Evolutionary conservation across 2,113 vertebrate species (phyloP).

Genomic region (Dasyurus viverrinus): DNA sequence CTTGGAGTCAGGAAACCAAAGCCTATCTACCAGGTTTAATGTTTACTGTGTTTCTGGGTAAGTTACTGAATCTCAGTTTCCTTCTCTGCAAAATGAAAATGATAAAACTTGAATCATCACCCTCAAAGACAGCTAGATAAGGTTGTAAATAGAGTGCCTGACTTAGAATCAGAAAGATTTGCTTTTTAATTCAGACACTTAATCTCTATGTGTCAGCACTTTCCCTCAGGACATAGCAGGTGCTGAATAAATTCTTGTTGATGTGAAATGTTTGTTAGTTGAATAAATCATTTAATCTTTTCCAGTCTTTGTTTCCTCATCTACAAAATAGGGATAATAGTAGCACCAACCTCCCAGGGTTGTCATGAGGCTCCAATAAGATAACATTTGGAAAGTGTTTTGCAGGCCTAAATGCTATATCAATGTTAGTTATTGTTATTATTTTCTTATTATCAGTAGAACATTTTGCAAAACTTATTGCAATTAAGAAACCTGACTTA

Average conservation of each 20-base stretch:
- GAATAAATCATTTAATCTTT: neutral
- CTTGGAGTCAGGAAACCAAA: neutral
- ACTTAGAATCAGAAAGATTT: neutral
- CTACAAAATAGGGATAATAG: neutral
- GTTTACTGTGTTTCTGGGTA: neutral
- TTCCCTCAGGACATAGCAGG: neutral
- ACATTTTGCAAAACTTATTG: neutral
- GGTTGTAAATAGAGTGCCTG: neutral
- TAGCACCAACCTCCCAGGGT: neutral
- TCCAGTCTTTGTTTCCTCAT: neutral
- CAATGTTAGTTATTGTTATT: neutral
- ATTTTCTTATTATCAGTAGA: neutral
- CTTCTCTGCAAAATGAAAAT: neutral
- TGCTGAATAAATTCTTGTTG: neutral
- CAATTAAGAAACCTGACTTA: neutral
- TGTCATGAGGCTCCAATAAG: neutral
- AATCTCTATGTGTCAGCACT: neutral
- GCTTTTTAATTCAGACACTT: neutral
- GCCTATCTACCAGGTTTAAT: neutral
- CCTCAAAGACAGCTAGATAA: neutral
- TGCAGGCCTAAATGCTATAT: neutral
- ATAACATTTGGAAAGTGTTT: neutral
- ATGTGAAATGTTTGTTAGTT: neutral
- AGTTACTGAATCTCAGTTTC: neutral
- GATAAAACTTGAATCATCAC: neutral